phyloP scores from a whole-genome alignment of 2,797 vertebrate species.

The Spinibarbus caldwelli region DNA sequence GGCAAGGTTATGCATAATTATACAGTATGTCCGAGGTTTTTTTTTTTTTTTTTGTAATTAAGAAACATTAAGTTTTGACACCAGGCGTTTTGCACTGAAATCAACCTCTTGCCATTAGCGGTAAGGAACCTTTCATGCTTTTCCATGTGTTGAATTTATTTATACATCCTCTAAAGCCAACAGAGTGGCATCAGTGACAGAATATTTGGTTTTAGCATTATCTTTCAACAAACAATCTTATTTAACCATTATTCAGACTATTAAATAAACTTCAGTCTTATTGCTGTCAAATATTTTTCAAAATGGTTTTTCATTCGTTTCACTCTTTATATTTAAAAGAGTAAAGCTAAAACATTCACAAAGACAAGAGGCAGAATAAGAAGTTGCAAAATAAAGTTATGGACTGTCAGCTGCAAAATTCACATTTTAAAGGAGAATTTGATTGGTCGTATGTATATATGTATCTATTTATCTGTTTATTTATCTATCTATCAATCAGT shows the following conservation, averaged over 20 bases:
- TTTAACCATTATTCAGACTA: not conserved
- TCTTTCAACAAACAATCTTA: not conserved
- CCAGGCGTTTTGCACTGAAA: not conserved
- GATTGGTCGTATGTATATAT: not conserved
- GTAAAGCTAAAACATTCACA: no score
- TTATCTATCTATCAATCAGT: no score
- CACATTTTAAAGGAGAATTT: no score
- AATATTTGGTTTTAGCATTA: not conserved
- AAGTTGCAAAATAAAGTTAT: no score
- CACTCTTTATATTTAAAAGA: not conserved
- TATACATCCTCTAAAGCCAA: not conserved
- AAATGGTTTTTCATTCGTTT: not conserved
- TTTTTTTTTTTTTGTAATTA: not conserved
- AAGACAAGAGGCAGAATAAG: no score
- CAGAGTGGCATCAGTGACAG: not conserved
- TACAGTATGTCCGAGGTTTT: not conserved
- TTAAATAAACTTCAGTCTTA: not conserved
- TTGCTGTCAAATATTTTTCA: not conserved
- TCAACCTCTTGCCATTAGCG: not conserved
- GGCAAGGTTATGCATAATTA: not conserved
- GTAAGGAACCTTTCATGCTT: not conserved
- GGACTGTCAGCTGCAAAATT: no score
- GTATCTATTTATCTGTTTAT: no score
- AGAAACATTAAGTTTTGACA: not conserved
- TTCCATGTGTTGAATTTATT: not conserved